Base-by-base conservation (phyloP, 2,113 vertebrate species). In the Cololabis saira region DNA sequence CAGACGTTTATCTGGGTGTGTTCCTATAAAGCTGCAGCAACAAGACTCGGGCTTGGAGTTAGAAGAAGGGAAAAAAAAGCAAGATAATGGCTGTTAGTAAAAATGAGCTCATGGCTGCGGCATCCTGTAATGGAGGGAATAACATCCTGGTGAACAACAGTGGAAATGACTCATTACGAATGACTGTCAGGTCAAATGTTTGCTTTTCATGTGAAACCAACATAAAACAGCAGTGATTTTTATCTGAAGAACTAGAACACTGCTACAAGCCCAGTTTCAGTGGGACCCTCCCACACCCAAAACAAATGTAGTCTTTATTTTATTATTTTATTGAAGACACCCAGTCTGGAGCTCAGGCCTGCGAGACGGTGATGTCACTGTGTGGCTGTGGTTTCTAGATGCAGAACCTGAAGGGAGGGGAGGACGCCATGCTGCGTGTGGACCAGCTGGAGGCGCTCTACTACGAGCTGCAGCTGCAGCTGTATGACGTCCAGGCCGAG, bases 401-500 rank as follows among this genome's bases (percentile, higher is more conserved):
- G 97, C 96, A 97, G 90, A 94, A 92, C 67, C 92, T 99, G 76
- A 94, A 95, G 65, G 96, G 90, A 2, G 96, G 98, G 3, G 94
- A 95, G 78, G 98, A 97, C 56, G 97, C 96, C 12, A 94, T 99
- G 87, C 92, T 90, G 45, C 95, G 91, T 24, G 84, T 99, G 90
- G 96, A 98, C 85, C 94, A 95, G 78, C 90, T 99, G 87, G 98
- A 99, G 93, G 91, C 94, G 52, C 95, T 97, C 80, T 99, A 98
- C 91, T 99, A 99, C n/a, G 94, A 96, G 78, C 72, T 99, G 22
- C 97, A 99, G 87, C 93, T 99, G 87, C 97, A 98, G 86, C 92
- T 99, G 7, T 99, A 99, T 67, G 96, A 98, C 91, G 94, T 99
- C 8, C 95, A 97, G 88, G 96, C 96, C 0, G 97, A 99, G 90